Evolutionary conservation across 2,113 vertebrate species (phyloP).

Genomic region (human): DNA sequence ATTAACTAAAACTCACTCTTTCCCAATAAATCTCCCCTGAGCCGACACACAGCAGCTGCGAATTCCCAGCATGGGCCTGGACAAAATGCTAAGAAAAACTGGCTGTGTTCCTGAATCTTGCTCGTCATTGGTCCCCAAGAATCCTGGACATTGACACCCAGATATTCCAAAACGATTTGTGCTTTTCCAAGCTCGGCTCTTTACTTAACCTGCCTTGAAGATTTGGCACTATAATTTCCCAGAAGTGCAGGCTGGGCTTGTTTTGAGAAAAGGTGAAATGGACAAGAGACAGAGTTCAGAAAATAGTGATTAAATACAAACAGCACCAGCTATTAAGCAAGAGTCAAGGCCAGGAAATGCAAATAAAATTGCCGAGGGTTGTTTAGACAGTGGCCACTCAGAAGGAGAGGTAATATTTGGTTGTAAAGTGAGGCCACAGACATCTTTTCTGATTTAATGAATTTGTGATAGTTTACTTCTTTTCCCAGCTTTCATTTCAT

Average conservation of each 20-base stretch:
- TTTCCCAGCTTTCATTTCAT: background rate
- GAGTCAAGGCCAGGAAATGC: background rate
- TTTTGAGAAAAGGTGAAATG: background rate
- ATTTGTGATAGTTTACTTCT: background rate
- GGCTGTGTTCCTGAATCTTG: background rate
- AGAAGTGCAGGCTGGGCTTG: background rate
- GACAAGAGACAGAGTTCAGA: background rate
- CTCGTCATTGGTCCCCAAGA: background rate
- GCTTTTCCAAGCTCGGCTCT: background rate
- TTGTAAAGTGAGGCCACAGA: background rate
- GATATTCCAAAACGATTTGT: background rate
- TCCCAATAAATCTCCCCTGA: conserved; percentile 18
- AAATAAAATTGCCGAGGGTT: background rate
- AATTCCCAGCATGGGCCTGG: conserved; percentile 22
- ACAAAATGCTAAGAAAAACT: background rate
- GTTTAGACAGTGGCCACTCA: background rate
- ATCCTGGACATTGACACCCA: background rate
- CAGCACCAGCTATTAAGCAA: background rate
- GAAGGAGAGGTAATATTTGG: background rate
- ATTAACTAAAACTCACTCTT: conserved; percentile 62
- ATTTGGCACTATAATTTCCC: background rate
- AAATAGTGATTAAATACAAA: background rate
- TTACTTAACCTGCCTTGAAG: background rate
- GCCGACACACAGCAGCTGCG: conserved; percentile 36
- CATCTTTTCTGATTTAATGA: background rate